These are phyloP conservation scores for Drosophila rufa DNA, from an alignment of 1,140 invertebrate species.

Conservation along the genomic window DNA sequence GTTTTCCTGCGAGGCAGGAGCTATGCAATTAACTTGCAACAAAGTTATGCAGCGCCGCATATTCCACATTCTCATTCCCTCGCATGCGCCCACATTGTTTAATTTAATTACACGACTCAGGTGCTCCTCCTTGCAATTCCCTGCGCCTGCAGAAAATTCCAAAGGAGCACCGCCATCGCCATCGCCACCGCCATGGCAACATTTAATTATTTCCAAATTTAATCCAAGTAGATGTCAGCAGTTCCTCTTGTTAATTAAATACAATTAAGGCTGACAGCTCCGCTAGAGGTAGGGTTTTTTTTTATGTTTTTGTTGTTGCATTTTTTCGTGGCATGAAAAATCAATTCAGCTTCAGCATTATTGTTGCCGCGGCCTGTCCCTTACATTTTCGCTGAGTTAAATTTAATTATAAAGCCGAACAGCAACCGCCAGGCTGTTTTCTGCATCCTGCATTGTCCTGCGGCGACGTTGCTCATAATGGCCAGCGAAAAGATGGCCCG, in stretches of 20 bases:
- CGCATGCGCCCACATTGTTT: slow-evolving; percentile 62
- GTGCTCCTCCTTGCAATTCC: slow-evolving; percentile 25
- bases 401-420: slow-evolving; percentile 67
- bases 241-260: slow-evolving; percentile 58
- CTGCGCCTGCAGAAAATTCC: slow-evolving; percentile 28
- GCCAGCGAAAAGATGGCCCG: slow-evolving; percentile 11
- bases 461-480: slow-evolving; percentile 47
- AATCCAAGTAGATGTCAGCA: slow-evolving; percentile 49
- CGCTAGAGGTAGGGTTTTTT: slow-evolving; percentile 9
- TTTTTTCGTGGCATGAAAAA: slow-evolving; percentile 37
- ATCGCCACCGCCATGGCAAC: slow-evolving; percentile 37
- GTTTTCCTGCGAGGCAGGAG: slow-evolving; percentile 15
- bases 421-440: slow-evolving; percentile 14
- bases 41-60: slow-evolving; percentile 49
- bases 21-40: slow-evolving; percentile 71
- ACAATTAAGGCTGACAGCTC: slow-evolving; percentile 58
- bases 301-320: neutral
- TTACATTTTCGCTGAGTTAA: slow-evolving; percentile 38
- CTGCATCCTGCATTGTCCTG: slow-evolving; percentile 36
- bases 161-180: slow-evolving; percentile 32
- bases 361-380: slow-evolving; percentile 20
- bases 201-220: slow-evolving; percentile 59
- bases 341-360: slow-evolving; percentile 30
- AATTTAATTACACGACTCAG: slow-evolving; percentile 75
- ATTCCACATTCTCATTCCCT: slow-evolving; percentile 42